These are phyloP conservation scores for Tychaedon coryphoeus DNA, from an alignment of 2,113 vertebrate species.

Conservation along the genomic window DNA sequence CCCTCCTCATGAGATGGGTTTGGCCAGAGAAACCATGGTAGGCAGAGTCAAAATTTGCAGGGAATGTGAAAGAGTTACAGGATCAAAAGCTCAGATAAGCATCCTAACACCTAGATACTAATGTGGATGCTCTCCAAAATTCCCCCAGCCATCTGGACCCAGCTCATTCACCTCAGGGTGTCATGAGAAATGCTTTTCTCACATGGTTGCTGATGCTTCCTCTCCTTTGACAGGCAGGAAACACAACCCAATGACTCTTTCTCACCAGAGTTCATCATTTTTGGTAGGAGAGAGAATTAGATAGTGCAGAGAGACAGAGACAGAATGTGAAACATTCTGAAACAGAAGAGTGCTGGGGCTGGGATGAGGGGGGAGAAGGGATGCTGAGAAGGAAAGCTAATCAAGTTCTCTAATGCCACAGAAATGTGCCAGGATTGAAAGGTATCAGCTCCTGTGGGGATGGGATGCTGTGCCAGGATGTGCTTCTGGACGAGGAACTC, in stretches of 20 bases:
- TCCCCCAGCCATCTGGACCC: background rate
- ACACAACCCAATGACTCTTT: background rate
- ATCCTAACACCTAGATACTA: background rate
- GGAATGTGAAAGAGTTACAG: background rate
- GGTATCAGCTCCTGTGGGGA: background rate
- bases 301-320: background rate
- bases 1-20: background rate
- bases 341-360: accelerated
- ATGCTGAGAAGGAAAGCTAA: background rate
- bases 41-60: background rate
- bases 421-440: background rate
- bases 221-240: conserved; percentile 18
- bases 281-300: background rate
- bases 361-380: background rate
- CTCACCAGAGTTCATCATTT: background rate
- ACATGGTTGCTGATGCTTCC: background rate
- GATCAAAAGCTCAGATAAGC: background rate
- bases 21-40: background rate
- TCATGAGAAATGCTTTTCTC: background rate
- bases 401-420: background rate
- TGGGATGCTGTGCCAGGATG: background rate
- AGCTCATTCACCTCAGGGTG: background rate
- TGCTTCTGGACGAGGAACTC: background rate
- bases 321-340: background rate
- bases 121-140: background rate